Percentiles rank a stretch among this genome's conserved stretches.
Conservation (phyloP, 37 sponge, comb jelly and placozoan genomes). For the Bolinopsis microptera region DNA sequence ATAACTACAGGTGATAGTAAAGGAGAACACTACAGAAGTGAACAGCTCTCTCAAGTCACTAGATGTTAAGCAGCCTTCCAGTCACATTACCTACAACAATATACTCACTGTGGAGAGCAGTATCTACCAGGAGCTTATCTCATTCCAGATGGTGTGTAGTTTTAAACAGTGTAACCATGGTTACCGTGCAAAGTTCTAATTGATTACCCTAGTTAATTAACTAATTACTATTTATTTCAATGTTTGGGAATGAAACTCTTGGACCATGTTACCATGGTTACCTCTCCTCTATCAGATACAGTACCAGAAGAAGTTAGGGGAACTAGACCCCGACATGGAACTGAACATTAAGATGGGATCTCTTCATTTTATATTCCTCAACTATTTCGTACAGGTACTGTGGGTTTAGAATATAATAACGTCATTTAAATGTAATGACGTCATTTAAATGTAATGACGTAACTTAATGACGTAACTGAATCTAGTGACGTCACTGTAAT, state of each 20-base stretch:
- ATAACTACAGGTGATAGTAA: constrained; percentile 3
- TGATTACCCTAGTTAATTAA: too few relatives aligned
- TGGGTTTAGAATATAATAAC: too few relatives aligned
- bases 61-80: background rate
- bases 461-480: background rate
- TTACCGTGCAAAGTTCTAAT: too few relatives aligned
- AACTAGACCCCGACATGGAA: constrained; percentile 46
- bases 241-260: too few relatives aligned
- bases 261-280: too few relatives aligned
- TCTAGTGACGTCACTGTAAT: too few relatives aligned
- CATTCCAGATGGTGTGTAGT: constrained; percentile 32
- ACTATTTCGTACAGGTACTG: constrained; percentile 35
- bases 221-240: too few relatives aligned
- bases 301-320: background rate
- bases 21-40: background rate
- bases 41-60: constrained; percentile 23
- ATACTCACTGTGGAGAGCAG: constrained; percentile 2
- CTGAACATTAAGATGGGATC: constrained; percentile 24
- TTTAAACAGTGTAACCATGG: too few relatives aligned
- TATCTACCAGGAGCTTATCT: constrained; percentile 26
- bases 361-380: constrained; percentile 50
- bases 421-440: too few relatives aligned
- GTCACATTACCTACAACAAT: background rate
- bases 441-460: background rate
- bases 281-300: too few relatives aligned